Evolutionary conservation across 1,140 invertebrate genomes (phyloP).

Genomic region (Dolichoris vasculosae): DNA sequence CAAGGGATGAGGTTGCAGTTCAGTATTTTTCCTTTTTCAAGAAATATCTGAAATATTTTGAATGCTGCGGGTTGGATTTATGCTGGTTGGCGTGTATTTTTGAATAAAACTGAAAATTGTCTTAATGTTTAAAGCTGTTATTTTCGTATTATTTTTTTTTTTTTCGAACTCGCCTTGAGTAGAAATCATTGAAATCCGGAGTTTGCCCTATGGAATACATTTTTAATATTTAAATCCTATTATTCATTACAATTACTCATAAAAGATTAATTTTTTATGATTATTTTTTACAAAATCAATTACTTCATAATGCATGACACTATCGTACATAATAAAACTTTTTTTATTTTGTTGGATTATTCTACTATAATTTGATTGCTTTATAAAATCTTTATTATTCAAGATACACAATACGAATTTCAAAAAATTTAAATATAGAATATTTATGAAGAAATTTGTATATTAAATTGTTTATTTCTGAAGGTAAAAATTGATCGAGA

Average conservation of each 20-base stretch:
- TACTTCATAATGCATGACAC: too few relatives aligned
- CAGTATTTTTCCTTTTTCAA: background rate
- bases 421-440: too few relatives aligned
- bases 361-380: too few relatives aligned
- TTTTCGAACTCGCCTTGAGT: background rate
- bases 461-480: too few relatives aligned
- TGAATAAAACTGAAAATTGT: background rate
- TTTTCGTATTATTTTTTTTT: background rate
- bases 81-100: background rate
- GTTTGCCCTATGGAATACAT: background rate
- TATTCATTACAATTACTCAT: background rate
- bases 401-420: too few relatives aligned
- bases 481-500: too few relatives aligned
- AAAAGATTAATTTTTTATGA: too few relatives aligned
- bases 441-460: too few relatives aligned
- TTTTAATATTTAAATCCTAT: background rate
- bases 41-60: slow-evolving; percentile 18
- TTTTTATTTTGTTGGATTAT: too few relatives aligned
- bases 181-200: background rate
- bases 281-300: too few relatives aligned
- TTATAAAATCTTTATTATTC: too few relatives aligned
- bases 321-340: too few relatives aligned
- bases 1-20: background rate
- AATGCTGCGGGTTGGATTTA: background rate
- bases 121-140: slow-evolving; percentile 1